Evolutionary conservation across 2,888 invertebrate species (phyloP), one percentile per base, ranked within the genome.

Genomic region (Lepidonotus clava): DNA sequence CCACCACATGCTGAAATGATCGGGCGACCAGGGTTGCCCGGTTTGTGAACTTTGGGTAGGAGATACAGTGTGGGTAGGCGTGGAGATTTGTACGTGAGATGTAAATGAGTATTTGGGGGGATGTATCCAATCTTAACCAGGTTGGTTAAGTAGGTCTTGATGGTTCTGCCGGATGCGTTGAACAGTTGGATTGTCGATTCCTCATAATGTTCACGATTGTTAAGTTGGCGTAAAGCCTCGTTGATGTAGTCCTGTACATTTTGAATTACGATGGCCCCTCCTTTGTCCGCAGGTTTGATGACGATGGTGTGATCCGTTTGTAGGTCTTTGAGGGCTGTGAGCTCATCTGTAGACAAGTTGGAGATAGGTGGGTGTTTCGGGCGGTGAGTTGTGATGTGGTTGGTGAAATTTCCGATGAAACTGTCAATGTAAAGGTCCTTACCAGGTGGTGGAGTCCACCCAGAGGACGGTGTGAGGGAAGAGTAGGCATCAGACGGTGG

Each of bases 31-130:
- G 76, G 76, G 1, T 1, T 76, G 76, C 38, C 38, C 14, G 36
- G 14, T 21, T 76, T 76, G 38, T 76, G 76, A 4, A 76, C 24
- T 38, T 76, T 76, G 38, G 76, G 76, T 6, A 76, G 76, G 6
- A 76, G 24, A 21, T 76, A 76, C 2, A 76, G 11, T 0, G 24
- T 24, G 11, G 76, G 76, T 14, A 38, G 34, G 5, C 76, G 14
- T 1, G 34, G 6, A 28, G 34, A 2, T 2, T 18, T 36, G 18
- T 21, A 11, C 2, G 2, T 1, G 1, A 76, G 36, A 34, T 14
- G 6, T 36, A 2, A 14, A 14, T 40, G 11, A n/a, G 76, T 38
- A 6, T 36, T 21, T 11, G 76, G 38, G 34, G 76, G 38, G 6
- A 76, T 4, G 1, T 21, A 8, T 1, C 18, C 38, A 4, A 4